Evolutionary conservation across 2,797 vertebrate species (phyloP), one percentile per base, ranked within the genome.

Genomic region (Acomys russatus): DNA sequence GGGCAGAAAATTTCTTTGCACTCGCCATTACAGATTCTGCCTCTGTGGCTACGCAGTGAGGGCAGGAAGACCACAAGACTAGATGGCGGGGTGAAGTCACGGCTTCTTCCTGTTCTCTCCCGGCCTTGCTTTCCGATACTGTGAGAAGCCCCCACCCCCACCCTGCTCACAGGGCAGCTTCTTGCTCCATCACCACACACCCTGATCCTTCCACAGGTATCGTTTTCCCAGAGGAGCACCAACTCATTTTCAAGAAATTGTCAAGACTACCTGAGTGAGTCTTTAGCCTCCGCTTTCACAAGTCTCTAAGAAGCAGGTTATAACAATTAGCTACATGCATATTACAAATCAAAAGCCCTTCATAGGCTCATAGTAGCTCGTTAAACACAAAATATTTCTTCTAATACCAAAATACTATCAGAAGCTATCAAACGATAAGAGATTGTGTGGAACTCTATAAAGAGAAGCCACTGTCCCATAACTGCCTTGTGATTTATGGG

Each of bases 331-430:
- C 78, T 23, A 38, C n/a, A 64, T 33, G 33, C 35, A 71, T 10
- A 12, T 1, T 33, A 91, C 38, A 86, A 96, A 89, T 49, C 17
- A 28, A 92, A 94, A 82, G 86, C 88, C 25, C 38, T 64, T 88
- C 92, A 23, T 74, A 28, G 90, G 79, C 25, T 88, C 15, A 18
- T 51, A 71, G 68, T 64, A 71, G 59, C 30, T 92, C 73, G 76
- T 76, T 78, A 91, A 93, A 87, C 12, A 78, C 1, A 30, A 85
- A 86, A 9, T 88, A 15, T 78, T 92, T 74, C 80, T 74, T n/a
- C 22, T 59, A 66, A 88, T 10, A 63, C 33, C 79, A 44, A 51
- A 23, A 76, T 82, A 80, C 66, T 5, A 25, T 12, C 85, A 74
- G 61, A 91, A 90, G 38, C 22, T 77, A 63, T 15, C 56, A n/a